Base-by-base conservation (phyloP, 2,888 invertebrate species). In the Elmis aenea region DNA sequence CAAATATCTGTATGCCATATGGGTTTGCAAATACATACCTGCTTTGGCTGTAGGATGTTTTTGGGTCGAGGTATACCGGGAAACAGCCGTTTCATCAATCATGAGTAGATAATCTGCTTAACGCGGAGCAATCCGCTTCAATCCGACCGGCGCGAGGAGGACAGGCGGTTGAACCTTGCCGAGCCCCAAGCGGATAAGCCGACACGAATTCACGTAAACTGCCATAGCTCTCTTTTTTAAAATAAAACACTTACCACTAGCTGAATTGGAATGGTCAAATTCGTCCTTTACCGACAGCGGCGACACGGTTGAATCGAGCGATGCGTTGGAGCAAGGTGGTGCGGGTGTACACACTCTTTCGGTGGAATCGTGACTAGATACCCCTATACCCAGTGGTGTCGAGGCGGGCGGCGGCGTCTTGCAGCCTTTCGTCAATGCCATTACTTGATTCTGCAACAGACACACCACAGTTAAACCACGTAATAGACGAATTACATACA, bases 221-320 rank as follows among this genome's bases (percentile, higher is more conserved):
- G 9, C 18, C 9, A 26, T 15, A 26, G 13, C n/a, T n/a, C n/a
- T n/a, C n/a, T n/a, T n/a, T n/a, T n/a, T n/a, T n/a, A 26, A 30
- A 10, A 20, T 24, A 26, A 25, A 15, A 21, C n/a, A 70, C 76
- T 73, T 57, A 81, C 81, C 80, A 56, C 76, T 67, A 44, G 76
- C 70, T 38, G 74, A 72, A 61, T 81, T 81, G 58, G 75, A 75
- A 45, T 77, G 71, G 53, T 74, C 74, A 55, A 79, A 78, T 52
- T 79, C 79, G 58, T 82, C 82, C 62, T 83, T 82, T 28, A 76
- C 71, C 4, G 77, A 75, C 15, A 76, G 72, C 38, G 76, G 75
- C 1, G 75, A 75, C 29, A 69, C 66, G 27, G 64, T 64, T 45
- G 66, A 66, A 43, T 69, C 70, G 29, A 62, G 31, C 64, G 75